A percentile compares a stretch with the other conserved stretches of the same genome.
Conservation (phyloP, 2,797 vertebrate genomes). For the Enteromius unitaeniatus region DNA sequence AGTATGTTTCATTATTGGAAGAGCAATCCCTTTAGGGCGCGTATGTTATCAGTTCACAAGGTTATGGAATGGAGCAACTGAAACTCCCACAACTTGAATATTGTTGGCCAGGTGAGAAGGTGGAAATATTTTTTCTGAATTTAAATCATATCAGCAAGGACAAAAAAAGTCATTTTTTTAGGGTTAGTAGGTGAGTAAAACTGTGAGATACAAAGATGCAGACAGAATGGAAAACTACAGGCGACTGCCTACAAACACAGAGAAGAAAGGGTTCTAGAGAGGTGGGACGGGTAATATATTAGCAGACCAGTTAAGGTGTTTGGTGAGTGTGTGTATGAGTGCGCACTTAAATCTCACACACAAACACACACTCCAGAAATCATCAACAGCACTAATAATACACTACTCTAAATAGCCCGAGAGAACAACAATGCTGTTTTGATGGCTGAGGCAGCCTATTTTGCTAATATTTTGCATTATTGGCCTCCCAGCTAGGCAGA, state of each 20-base stretch:
- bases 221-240: conserved; percentile 43
- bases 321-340: conserved; percentile 43
- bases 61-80: neutral
- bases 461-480: conserved; percentile 41
- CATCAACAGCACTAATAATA: conserved; percentile 10
- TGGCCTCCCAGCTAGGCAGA: conserved; percentile 56
- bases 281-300: conserved; percentile 55
- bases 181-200: conserved; percentile 61
- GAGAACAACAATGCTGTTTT: conserved; percentile 42
- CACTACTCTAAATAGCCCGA: conserved; percentile 25
- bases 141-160: conserved; percentile 1
- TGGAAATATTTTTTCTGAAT: conserved; percentile 38
- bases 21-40: neutral
- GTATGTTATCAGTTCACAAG: neutral
- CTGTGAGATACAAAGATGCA: conserved; percentile 51
- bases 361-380: conserved; percentile 37
- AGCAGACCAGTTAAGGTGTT: conserved; percentile 48
- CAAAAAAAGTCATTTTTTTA: neutral
- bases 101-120: neutral
- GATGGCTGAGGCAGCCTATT: conserved; percentile 1
- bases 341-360: conserved; percentile 30
- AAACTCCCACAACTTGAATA: neutral
- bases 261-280: conserved; percentile 50
- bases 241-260: conserved; percentile 35
- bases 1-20: neutral